Percentiles rank a stretch among this genome's conserved stretches.
Conservation (phyloP, 2,888 invertebrate species). For the Ommatoiulus sabulosus region DNA sequence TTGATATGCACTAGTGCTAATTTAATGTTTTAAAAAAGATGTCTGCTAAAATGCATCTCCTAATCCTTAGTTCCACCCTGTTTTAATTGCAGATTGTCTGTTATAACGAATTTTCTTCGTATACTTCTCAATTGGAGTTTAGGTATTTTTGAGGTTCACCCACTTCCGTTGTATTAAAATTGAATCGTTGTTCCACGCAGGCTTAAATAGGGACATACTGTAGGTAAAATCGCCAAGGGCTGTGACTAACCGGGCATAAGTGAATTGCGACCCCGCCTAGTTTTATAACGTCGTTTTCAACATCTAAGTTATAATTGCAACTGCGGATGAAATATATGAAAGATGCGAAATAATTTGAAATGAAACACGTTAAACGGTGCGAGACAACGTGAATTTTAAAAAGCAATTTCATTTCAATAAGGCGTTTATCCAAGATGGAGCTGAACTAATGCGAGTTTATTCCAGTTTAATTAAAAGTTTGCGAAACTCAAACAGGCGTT, state of each 20-base stretch:
- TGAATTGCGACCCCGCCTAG: background rate
- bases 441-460: background rate
- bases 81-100: background rate
- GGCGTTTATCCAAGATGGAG: too few species aligned
- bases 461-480: background rate
- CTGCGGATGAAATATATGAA: background rate
- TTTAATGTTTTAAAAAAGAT: background rate
- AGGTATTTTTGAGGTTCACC: background rate
- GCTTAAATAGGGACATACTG: background rate
- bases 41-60: background rate
- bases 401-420: background rate
- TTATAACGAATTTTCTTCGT: background rate
- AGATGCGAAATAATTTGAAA: background rate
- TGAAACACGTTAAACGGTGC: background rate
- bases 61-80: background rate
- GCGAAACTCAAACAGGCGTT: background rate
- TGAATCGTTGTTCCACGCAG: background rate
- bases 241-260: background rate
- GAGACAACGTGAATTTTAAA: background rate
- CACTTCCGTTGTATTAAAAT: background rate
- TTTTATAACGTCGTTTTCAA: background rate
- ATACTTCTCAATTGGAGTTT: background rate
- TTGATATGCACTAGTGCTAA: too few species aligned
- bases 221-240: background rate
- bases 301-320: background rate